Conservation (phyloP, 2,113 vertebrate species). For the Megaceryle maxima region DNA sequence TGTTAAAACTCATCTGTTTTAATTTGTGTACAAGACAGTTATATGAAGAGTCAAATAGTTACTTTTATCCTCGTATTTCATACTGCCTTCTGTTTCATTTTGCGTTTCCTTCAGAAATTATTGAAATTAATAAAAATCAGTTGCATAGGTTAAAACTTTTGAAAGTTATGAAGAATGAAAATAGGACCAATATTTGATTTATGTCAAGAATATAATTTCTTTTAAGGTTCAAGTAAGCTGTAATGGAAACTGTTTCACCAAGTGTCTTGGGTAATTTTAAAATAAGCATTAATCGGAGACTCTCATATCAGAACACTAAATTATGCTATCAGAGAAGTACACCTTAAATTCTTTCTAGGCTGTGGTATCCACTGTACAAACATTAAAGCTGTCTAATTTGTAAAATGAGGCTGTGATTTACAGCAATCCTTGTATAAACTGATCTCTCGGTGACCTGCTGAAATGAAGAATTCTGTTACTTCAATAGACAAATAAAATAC, state of each 20-base stretch:
- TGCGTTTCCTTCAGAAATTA: neutral
- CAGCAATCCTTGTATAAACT: conserved; percentile 41
- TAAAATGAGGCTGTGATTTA: conserved; percentile 42
- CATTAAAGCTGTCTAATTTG: neutral
- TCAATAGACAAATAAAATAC: conserved; percentile 44
- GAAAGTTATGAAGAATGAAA: neutral
- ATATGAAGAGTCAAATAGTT: neutral
- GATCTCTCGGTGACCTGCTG: conserved; percentile 43
- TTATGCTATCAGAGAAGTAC: neutral
- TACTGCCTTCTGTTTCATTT: neutral
- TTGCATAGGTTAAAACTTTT: neutral
- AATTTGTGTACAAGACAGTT: neutral
- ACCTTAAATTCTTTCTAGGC: neutral
- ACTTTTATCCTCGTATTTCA: neutral
- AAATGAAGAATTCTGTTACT: conserved; percentile 49
- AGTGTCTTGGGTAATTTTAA: neutral
- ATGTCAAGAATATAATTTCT: neutral
- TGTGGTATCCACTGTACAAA: neutral
- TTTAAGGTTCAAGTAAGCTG: neutral
- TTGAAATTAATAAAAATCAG: neutral
- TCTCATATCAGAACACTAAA: neutral
- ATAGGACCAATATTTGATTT: neutral
- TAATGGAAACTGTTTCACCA: neutral
- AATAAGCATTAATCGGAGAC: neutral
- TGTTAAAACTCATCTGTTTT: neutral